Evolutionary conservation across 1,140 invertebrate genomes (phyloP), one percentile per base, ranked within the genome.

Genomic region (Mamestra configurata): DNA sequence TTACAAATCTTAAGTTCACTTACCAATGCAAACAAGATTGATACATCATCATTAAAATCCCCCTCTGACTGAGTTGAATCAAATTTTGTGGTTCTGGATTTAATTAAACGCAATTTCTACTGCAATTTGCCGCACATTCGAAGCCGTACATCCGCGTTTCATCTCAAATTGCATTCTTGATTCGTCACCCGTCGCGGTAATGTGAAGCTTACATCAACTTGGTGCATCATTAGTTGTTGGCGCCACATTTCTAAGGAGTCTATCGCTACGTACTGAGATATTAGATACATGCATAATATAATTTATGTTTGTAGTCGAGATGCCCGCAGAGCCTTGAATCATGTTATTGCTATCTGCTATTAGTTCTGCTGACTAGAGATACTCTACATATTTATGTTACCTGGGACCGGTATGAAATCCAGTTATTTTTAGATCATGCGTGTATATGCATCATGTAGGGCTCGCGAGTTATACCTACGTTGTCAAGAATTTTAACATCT

Each of bases 261-360:
- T 87, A 85, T 84, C 43, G 40, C 77, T 84, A 84, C 85, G 90
- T 88, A 92, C 88, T 86, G 84, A 84, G 61, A 66, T 66, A 66
- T 66, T 66, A 35, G 86, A 88, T 87, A 64, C 72, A 46, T 46
- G 37, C 57, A 59, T 64, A 76, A 61, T 40, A 31, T 64, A 76
- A 64, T 76, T 76, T 75, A 75, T 75, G 71, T 75, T 89, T 86
- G 83, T 81, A 88, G 83, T 86, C 82, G 81, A 81, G 82, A 73
- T 77, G 76, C 84, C 86, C 80, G 84, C 86, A 24, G 71, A 31
- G 49, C 68, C 84, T 86, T 46, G 88, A 88, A 90, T 87, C 86
- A 87, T 90, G 89, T 89, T 84, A 86, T 86, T 75, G 35, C 71
- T 75, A 70, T 70, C 51, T 75, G 71, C 71, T 70, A 75, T 75